Evolutionary conservation across 2,113 vertebrate species (phyloP).

Genomic region (Gorilla gorilla): DNA sequence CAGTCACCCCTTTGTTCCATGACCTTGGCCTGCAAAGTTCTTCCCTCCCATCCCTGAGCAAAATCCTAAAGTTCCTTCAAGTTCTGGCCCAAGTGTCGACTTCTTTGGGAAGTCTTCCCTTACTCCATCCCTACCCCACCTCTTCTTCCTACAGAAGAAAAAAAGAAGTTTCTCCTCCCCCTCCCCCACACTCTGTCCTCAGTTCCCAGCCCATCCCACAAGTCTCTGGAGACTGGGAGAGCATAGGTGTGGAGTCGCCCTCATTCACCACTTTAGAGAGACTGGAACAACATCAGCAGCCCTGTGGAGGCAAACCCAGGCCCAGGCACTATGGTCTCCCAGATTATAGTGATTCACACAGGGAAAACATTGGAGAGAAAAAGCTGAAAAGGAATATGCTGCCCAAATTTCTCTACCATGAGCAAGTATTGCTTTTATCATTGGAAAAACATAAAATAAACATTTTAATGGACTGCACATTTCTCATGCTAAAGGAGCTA

Average conservation of each 20-base stretch:
- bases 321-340: not conserved
- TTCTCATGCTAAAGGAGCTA: not conserved
- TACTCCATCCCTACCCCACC: not conserved
- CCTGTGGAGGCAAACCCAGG: not conserved
- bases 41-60: not conserved
- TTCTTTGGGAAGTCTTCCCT: not conserved
- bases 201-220: not conserved
- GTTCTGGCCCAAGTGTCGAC: not conserved
- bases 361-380: not conserved
- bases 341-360: not conserved
- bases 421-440: not conserved
- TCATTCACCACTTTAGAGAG: not conserved
- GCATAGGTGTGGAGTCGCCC: not conserved
- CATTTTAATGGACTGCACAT: not conserved
- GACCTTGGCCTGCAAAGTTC: slow-evolving; percentile 16
- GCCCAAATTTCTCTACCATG: not conserved
- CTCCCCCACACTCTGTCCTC: not conserved
- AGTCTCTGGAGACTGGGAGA: not conserved
- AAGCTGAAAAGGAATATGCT: not conserved
- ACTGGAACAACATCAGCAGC: not conserved
- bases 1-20: not conserved
- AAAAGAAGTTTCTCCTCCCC: not conserved
- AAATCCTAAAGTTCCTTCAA: slow-evolving; percentile 11
- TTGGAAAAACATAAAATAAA: not conserved
- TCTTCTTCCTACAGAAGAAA: not conserved